phyloP scores from a whole-genome alignment of 2,113 vertebrate species.

The Ia io region DNA sequence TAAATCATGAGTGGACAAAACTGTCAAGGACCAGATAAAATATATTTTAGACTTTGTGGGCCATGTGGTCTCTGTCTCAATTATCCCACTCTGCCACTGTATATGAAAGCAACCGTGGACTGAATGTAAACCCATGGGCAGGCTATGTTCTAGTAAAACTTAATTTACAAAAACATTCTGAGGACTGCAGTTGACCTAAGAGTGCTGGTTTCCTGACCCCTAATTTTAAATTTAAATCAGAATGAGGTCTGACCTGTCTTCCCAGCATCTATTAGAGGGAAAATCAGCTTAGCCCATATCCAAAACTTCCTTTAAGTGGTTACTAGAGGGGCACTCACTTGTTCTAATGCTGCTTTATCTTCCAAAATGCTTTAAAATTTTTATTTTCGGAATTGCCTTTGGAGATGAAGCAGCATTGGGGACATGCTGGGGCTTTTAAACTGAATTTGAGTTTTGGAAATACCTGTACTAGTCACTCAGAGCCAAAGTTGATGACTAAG shows the following conservation, averaged over 20 bases:
- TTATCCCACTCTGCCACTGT: not conserved
- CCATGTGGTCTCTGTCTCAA: not conserved
- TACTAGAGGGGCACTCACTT: not conserved
- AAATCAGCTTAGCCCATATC: not conserved
- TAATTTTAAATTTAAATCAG: constrained; percentile 34
- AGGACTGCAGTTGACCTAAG: not conserved
- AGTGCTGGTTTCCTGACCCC: not conserved
- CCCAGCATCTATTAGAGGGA: not conserved
- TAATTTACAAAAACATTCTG: not conserved
- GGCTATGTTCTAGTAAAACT: not conserved
- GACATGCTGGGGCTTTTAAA: not conserved
- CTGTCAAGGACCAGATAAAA: not conserved
- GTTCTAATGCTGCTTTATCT: constrained; percentile 24
- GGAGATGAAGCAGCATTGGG: not conserved
- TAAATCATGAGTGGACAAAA: not conserved
- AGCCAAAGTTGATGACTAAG: not conserved
- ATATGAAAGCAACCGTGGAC: not conserved
- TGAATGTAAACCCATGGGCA: not conserved
- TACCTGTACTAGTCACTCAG: not conserved
- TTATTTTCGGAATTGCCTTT: constrained; percentile 33
- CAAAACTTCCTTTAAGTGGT: not conserved
- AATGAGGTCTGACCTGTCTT: not conserved
- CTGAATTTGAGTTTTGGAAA: constrained; percentile 23
- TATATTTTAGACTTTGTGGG: not conserved
- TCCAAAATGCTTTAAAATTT: constrained; percentile 24